These are phyloP conservation scores for Sycophila texana DNA, from an alignment of 2,888 invertebrate species.

Conservation along the genomic window DNA sequence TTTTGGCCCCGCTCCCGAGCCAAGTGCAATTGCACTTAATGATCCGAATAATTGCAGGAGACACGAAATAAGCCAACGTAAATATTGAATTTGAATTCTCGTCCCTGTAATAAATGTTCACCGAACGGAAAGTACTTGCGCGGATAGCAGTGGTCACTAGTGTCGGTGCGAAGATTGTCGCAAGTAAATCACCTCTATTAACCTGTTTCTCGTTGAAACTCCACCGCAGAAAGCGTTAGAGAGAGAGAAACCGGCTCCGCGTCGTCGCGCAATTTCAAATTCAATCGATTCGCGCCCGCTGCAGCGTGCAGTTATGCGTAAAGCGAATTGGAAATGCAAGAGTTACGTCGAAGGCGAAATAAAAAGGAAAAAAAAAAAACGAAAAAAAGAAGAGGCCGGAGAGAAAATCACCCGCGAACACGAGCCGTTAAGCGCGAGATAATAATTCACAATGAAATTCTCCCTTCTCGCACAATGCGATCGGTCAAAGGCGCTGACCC, in stretches of 20 bases:
- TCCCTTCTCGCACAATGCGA: too few relatives aligned
- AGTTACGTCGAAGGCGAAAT: not conserved
- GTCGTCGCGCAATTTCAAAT: slow-evolving; percentile 35
- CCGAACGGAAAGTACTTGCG: not conserved
- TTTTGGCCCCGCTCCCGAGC: too few relatives aligned
- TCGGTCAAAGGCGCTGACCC: too few relatives aligned
- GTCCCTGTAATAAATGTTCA: not conserved
- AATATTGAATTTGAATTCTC: too few relatives aligned
- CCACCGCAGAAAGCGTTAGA: too few relatives aligned
- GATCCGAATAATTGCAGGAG: too few relatives aligned
- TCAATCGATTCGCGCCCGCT: slow-evolving; percentile 38
- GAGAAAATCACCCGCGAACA: not conserved
- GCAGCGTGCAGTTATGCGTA: slow-evolving; percentile 29
- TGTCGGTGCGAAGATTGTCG: slow-evolving; percentile 44
- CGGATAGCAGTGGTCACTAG: not conserved
- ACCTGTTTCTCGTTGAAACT: slow-evolving; percentile 23
- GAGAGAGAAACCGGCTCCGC: not conserved
- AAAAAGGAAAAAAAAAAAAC: too few relatives aligned
- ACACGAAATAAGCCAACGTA: too few relatives aligned
- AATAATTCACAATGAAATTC: too few relatives aligned
- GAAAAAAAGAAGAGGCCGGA: too few relatives aligned
- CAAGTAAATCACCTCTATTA: slow-evolving; percentile 53
- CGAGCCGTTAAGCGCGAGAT: too few relatives aligned
- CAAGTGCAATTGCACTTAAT: too few relatives aligned
- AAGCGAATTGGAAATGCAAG: slow-evolving; percentile 21